These are phyloP conservation scores for Acleris cristana DNA, from an alignment of 2,888 invertebrate genomes.

Conservation along the genomic window DNA sequence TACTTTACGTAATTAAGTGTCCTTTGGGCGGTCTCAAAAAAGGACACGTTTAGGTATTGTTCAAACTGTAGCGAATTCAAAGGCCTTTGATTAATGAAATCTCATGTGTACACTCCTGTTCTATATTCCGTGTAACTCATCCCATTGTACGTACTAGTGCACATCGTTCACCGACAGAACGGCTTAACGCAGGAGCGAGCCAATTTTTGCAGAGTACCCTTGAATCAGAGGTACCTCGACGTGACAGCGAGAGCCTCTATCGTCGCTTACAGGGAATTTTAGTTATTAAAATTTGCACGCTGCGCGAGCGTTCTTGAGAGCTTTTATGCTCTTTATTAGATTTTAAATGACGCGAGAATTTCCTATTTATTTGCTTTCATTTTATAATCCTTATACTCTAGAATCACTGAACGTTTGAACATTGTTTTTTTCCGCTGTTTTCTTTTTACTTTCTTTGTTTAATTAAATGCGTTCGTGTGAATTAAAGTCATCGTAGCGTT, in stretches of 20 bases:
- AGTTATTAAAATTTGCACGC: constrained; percentile 37
- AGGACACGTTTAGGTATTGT: neutral
- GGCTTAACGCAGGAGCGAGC: constrained; percentile 22
- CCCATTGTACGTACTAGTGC: constrained; percentile 1
- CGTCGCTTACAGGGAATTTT: constrained; percentile 35
- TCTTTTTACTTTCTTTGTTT: constrained; percentile 43
- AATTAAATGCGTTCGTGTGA: constrained; percentile 49
- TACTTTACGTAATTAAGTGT: neutral
- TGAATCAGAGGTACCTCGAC: constrained; percentile 17
- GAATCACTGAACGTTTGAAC: neutral
- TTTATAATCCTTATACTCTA: neutral
- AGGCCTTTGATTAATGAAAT: neutral
- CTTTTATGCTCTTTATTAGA: constrained; percentile 30
- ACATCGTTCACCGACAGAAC: constrained; percentile 21
- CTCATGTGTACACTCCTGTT: neutral
- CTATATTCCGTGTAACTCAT: neutral
- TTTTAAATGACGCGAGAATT: constrained; percentile 28
- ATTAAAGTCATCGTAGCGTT: constrained; percentile 59
- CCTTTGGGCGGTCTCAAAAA: neutral
- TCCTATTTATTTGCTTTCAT: constrained; percentile 2
- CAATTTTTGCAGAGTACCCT: constrained; percentile 37
- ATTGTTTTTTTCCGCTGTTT: neutral
- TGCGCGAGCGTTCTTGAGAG: constrained; percentile 27
- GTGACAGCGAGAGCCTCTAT: constrained; percentile 24
- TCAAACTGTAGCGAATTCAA: neutral